Evolutionary conservation across 1,140 invertebrate genomes (phyloP).

Genomic region (Melitaea cinxia): DNA sequence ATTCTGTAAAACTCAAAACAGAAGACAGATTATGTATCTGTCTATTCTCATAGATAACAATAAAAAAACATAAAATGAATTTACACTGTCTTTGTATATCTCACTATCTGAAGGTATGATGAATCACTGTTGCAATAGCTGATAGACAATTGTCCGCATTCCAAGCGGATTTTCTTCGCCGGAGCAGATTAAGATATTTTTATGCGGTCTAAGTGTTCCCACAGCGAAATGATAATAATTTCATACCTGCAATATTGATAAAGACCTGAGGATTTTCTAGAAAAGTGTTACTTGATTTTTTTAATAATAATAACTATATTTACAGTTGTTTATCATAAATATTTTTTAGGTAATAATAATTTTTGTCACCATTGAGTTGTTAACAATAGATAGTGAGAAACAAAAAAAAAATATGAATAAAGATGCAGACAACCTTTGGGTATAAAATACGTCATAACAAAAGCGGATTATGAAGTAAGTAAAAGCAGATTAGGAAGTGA

Average conservation of each 20-base stretch:
- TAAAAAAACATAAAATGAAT: slow-evolving; percentile 21
- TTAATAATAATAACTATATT: no score
- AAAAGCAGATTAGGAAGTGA: no score
- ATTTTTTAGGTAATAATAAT: no score
- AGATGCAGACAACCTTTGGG: no score
- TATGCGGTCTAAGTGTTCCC: slow-evolving; percentile 32
- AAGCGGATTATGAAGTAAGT: no score
- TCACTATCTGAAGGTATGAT: slow-evolving; percentile 22
- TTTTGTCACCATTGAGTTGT: no score
- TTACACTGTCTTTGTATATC: slow-evolving; percentile 21
- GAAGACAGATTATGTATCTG: not conserved
- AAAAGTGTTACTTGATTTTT: no score
- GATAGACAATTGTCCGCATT: slow-evolving; percentile 36
- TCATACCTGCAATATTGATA: not conserved
- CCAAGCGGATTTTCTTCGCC: slow-evolving; percentile 26
- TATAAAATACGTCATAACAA: no score
- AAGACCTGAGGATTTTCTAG: not conserved
- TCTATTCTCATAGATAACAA: slow-evolving; percentile 5
- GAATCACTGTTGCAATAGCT: slow-evolving; percentile 23
- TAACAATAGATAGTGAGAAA: no score
- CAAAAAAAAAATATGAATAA: no score
- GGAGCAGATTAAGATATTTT: slow-evolving; percentile 30
- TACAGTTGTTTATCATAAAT: no score
- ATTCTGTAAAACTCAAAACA: not conserved
- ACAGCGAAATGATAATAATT: slow-evolving; percentile 5